Conservation (phyloP, 2,797 vertebrate genomes). For the Anableps anableps region DNA sequence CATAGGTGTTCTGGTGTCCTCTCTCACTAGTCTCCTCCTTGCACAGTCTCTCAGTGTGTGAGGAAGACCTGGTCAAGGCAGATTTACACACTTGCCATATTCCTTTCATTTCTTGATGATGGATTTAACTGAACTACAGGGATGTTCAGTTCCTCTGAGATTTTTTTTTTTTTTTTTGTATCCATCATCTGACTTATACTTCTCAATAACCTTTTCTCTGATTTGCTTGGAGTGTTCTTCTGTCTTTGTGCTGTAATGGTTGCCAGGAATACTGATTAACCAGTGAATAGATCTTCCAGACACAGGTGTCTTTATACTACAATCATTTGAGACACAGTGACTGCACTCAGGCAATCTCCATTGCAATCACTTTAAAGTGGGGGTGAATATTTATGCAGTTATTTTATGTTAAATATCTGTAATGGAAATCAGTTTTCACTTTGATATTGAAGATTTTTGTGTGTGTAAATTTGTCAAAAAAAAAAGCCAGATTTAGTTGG, state of each 20-base stretch:
- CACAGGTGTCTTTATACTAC: too few species aligned
- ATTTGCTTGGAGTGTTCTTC: too few species aligned
- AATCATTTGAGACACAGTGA: too few species aligned
- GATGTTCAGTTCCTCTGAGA: neutral
- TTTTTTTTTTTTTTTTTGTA: neutral
- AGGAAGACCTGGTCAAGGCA: too few species aligned
- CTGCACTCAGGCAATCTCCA: too few species aligned
- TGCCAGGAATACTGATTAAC: too few species aligned
- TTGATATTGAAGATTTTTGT: neutral
- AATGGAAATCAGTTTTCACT: neutral
- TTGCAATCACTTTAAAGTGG: neutral
- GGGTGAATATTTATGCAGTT: neutral
- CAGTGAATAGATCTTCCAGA: too few species aligned
- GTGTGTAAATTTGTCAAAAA: neutral
- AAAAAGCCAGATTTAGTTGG: neutral
- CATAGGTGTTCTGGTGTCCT: too few species aligned
- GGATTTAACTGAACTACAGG: neutral
- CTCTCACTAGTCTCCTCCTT: too few species aligned
- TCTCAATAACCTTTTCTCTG: too few species aligned
- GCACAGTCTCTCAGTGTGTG: too few species aligned
- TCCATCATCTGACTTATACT: neutral
- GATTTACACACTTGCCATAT: neutral
- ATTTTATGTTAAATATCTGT: neutral
- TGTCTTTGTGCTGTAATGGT: too few species aligned
- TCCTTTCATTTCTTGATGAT: neutral